Conservation (phyloP, 2,797 vertebrate species). For the Threskiornis aethiopicus region DNA sequence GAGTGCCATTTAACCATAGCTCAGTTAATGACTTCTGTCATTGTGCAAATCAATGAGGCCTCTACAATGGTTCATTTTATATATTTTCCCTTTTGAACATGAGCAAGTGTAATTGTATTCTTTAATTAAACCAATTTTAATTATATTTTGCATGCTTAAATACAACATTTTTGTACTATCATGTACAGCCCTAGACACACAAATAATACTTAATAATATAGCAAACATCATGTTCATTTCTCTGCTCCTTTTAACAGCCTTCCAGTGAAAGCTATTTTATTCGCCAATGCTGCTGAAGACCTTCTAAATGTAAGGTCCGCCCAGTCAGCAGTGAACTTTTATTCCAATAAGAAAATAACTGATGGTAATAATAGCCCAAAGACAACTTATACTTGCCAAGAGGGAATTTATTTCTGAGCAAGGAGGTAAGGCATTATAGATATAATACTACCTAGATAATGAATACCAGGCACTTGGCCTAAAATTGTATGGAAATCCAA, state of each 20-base stretch:
- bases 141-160: constrained; percentile 26
- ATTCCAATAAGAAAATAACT: constrained; percentile 5
- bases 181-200: background rate
- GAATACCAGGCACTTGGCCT: background rate
- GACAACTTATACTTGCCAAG: background rate
- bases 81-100: constrained; percentile 18
- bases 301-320: background rate
- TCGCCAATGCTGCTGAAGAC: background rate
- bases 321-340: background rate
- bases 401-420: background rate
- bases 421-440: background rate
- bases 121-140: constrained; percentile 39
- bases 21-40: constrained; percentile 49
- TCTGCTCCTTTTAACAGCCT: background rate
- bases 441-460: background rate
- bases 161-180: background rate
- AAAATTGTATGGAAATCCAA: background rate
- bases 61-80: background rate
- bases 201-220: background rate
- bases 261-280: background rate
- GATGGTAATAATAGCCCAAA: background rate
- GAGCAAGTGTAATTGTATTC: background rate
- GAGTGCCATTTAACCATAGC: background rate
- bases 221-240: background rate
- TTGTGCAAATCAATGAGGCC: constrained; percentile 10